phyloP scores from a whole-genome alignment of 1,140 invertebrate species.

The Bombus huntii region DNA sequence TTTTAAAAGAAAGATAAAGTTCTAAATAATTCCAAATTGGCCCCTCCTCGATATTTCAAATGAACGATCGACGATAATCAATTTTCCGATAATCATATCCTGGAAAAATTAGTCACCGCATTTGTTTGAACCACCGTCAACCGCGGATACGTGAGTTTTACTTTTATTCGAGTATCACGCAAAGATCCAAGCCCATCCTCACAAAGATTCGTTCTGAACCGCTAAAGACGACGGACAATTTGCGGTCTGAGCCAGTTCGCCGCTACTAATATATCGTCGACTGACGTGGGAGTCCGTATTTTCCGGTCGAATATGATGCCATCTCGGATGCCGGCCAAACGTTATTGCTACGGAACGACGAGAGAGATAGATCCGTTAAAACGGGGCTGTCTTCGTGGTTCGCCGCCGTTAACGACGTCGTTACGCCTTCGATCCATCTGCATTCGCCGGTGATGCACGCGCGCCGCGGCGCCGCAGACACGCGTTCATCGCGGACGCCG shows the following conservation, averaged over 20 bases:
- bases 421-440: constrained; percentile 59
- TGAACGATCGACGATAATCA: too few species aligned
- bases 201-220: neutral
- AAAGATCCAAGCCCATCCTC: too few species aligned
- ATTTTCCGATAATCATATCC: too few species aligned
- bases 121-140: too few species aligned
- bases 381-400: constrained; percentile 58
- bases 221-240: constrained; percentile 5
- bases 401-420: constrained; percentile 68
- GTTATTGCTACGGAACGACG: constrained; percentile 38
- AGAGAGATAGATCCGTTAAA: constrained; percentile 41
- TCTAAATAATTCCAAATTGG: too few species aligned
- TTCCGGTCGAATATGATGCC: constrained; percentile 58
- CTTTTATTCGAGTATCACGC: too few species aligned
- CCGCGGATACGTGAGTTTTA: too few species aligned
- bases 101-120: too few species aligned
- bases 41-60: too few species aligned
- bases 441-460: constrained; percentile 25
- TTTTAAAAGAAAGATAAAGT: too few species aligned
- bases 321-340: constrained; percentile 34
- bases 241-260: neutral
- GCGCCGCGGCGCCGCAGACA: neutral
- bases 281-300: constrained; percentile 59
- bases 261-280: constrained; percentile 43
- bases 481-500: constrained; percentile 23